Evolutionary conservation across 2,113 vertebrate genomes (phyloP), one percentile per base, ranked within the genome.

Genomic region (Helogale parvula): DNA sequence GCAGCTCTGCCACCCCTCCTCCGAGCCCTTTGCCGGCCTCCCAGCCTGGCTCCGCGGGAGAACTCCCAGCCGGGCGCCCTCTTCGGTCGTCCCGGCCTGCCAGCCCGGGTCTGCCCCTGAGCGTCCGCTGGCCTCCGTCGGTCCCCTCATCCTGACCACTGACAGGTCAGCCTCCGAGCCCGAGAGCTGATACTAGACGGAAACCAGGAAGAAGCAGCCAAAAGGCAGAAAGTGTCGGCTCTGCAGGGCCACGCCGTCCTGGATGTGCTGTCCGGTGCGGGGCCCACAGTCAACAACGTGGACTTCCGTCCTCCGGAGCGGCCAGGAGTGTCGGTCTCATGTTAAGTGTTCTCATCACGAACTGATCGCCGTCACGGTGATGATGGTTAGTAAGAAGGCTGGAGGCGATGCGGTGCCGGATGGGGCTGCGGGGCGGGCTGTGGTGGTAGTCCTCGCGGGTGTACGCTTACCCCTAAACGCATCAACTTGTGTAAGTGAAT

Each of bases 51-150:
- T 31, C 4, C 16, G 66, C 50, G 50, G 68, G n/a, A 23, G 92
- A 25, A 47, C 54, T 2, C 0, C 1, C 38, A 79, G 50, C 71
- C 5, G 7, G 0, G 38, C 7, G 15, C 3, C 29, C 25, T 31
- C 35, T 47, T 47, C 45, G 1, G 45, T 47, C 9, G 45, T 47
- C 8, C 45, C 8, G 10, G 45, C 45, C 45, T 47, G 45, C 50
- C 50, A 21, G 47, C 9, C n/a, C 2, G 0, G 29, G 23, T 5
- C 7, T 29, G 27, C 50, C 65, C 15, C 3, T 0, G 5, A 38
- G 4, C 4, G 1, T 11, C 35, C 35, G 19, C 9, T 7, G 38
- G 27, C 23, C 65, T 89, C 52, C 12, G 15, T 54, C 15, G 3
- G 33, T 68, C 54, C 72, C 66, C 23, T 81, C 60, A 21, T 11